Conservation (phyloP, 1,140 invertebrate genomes). For the Dinoponera quadriceps region DNA sequence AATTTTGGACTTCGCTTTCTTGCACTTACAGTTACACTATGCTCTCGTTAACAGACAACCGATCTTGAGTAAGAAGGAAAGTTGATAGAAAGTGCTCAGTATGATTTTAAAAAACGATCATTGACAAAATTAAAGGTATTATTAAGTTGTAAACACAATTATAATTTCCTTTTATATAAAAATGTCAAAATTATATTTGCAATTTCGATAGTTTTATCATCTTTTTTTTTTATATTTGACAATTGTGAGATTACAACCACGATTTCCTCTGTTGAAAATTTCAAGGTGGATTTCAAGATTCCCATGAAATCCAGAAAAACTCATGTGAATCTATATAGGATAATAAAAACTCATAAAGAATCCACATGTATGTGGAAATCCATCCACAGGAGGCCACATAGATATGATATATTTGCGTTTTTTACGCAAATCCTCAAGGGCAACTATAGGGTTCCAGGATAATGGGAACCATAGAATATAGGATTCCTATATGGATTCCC, state of each 20-base stretch:
- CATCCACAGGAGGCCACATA: too few relatives aligned
- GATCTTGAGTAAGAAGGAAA: conserved; percentile 28
- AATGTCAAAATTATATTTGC: background rate
- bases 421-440: too few relatives aligned
- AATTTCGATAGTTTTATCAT: background rate
- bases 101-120: background rate
- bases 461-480: too few relatives aligned
- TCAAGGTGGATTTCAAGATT: too few relatives aligned
- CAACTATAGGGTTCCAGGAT: too few relatives aligned
- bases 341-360: too few relatives aligned
- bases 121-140: conserved; percentile 5
- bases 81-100: background rate
- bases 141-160: conserved; percentile 6
- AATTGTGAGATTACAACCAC: background rate
- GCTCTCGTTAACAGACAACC: conserved; percentile 67
- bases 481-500: too few relatives aligned
- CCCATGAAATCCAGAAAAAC: too few relatives aligned
- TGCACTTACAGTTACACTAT: conserved; percentile 58
- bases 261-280: too few relatives aligned
- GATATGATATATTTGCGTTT: too few relatives aligned
- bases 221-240: background rate
- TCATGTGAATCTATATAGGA: too few relatives aligned
- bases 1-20: conserved; percentile 72
- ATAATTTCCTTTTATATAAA: conserved; percentile 24
- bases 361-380: too few relatives aligned